Evolutionary conservation across 2,113 vertebrate species (phyloP).

Genomic region (Recurvirostra avosetta): DNA sequence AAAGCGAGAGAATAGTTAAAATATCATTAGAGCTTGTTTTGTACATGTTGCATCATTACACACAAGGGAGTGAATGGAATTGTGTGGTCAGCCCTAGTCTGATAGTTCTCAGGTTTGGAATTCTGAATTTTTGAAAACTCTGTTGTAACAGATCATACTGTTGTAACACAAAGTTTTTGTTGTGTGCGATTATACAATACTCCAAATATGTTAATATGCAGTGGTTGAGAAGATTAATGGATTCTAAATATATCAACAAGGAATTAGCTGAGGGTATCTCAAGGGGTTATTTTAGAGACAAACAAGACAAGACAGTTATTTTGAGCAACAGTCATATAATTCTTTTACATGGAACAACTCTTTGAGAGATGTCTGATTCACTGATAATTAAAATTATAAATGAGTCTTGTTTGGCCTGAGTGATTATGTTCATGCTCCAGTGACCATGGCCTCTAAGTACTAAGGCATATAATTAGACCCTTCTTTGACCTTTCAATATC

Average conservation of each 20-base stretch:
- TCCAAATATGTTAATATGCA: not conserved
- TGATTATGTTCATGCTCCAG: constrained; percentile 71
- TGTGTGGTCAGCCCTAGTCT: not conserved
- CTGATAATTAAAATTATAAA: constrained; percentile 80
- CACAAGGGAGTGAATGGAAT: not conserved
- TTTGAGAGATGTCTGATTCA: constrained; percentile 73
- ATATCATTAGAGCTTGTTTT: not conserved
- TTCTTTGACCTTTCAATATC: constrained; percentile 76
- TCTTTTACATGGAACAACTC: constrained; percentile 62
- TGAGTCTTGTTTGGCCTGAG: constrained; percentile 75
- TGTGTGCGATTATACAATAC: not conserved
- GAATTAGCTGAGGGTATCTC: constrained; percentile 51
- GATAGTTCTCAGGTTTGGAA: not conserved
- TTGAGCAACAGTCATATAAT: constrained; percentile 70
- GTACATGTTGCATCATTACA: not conserved
- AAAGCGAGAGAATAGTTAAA: not conserved
- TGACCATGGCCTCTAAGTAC: constrained; percentile 66
- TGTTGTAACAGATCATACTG: not conserved
- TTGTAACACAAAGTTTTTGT: not conserved
- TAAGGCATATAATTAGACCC: constrained; percentile 74
- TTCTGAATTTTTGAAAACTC: not conserved
- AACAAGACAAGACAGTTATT: constrained; percentile 74
- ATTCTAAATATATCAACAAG: constrained; percentile 67
- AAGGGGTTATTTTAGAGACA: constrained; percentile 62
- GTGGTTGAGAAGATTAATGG: constrained; percentile 21